A percentile compares a stretch with the other conserved stretches of the same genome.
phyloP scores from a whole-genome alignment of 2,888 invertebrate genomes.

The Scotopteryx bipunctaria region DNA sequence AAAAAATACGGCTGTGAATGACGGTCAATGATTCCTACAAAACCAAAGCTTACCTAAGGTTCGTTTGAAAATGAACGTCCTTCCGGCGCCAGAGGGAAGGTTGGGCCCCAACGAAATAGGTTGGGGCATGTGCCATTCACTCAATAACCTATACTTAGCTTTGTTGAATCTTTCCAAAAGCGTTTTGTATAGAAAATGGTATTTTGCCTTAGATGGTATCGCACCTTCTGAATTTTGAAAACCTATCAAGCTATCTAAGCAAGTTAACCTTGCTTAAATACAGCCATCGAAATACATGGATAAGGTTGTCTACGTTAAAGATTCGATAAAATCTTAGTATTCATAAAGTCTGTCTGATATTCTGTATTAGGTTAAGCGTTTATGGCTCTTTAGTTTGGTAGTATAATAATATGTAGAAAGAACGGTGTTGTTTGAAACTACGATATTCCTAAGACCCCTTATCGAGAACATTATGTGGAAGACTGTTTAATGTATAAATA shows the following conservation, averaged over 20 bases:
- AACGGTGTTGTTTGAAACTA: too few species aligned
- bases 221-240: neutral
- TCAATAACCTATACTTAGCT: constrained; percentile 33
- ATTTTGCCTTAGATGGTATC: constrained; percentile 12
- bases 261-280: constrained; percentile 9
- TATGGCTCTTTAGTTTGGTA: too few species aligned
- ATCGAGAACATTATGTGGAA: too few species aligned
- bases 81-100: constrained; percentile 21
- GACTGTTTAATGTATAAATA: too few species aligned
- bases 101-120: constrained; percentile 17
- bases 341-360: neutral
- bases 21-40: neutral
- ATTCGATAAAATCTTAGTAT: constrained; percentile 10
- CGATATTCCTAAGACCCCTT: too few species aligned
- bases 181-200: constrained; percentile 29
- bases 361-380: too few species aligned
- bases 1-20: neutral
- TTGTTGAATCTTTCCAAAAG: constrained; percentile 41
- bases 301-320: constrained; percentile 2
- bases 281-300: constrained; percentile 1
- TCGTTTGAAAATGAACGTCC: constrained; percentile 20
- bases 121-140: constrained; percentile 31
- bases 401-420: too few species aligned
- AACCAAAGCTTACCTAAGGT: constrained; percentile 5
- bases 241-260: constrained; percentile 4